Conservation (phyloP, 35 echinoderm and acorn worm genomes). For the Chiridota heheva region DNA sequence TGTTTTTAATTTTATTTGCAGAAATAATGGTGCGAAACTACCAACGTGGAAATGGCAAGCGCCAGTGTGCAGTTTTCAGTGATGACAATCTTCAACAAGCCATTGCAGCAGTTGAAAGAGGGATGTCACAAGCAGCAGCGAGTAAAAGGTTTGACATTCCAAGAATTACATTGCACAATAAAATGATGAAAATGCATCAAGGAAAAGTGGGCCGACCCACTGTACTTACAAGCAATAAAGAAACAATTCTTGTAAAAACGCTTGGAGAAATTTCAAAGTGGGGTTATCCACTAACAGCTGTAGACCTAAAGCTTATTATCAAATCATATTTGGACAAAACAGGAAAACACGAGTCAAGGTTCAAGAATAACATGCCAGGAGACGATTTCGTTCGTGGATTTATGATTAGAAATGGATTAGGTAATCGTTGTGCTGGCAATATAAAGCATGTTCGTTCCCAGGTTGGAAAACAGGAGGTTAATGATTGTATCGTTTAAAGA, state of each 20-base stretch:
- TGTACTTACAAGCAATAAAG: not conserved
- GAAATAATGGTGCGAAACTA: conserved; percentile 19
- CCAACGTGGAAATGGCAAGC: not conserved
- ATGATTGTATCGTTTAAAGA: not conserved
- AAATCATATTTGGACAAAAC: conserved; percentile 14
- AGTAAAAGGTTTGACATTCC: not conserved
- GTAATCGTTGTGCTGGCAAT: not conserved
- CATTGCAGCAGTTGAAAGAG: not conserved
- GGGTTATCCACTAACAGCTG: not conserved
- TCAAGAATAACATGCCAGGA: conserved; percentile 23
- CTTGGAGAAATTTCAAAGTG: not conserved
- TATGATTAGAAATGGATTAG: not conserved
- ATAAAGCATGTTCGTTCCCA: not conserved
- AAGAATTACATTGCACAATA: not conserved
- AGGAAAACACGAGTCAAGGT: not conserved
- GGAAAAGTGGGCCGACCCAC: not conserved
- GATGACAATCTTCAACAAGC: conserved; percentile 5
- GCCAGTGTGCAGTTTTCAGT: not conserved
- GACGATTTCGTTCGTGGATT: not conserved
- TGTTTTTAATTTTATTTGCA: too few species aligned
- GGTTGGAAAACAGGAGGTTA: not conserved
- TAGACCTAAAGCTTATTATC: not conserved
- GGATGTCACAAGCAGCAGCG: not conserved
- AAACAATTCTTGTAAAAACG: not conserved
- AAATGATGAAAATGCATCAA: not conserved